A percentile compares a stretch with the other conserved stretches of the same genome.
Conservation (phyloP, 2,888 invertebrate species). For the Gonocerus acuteangulatus region DNA sequence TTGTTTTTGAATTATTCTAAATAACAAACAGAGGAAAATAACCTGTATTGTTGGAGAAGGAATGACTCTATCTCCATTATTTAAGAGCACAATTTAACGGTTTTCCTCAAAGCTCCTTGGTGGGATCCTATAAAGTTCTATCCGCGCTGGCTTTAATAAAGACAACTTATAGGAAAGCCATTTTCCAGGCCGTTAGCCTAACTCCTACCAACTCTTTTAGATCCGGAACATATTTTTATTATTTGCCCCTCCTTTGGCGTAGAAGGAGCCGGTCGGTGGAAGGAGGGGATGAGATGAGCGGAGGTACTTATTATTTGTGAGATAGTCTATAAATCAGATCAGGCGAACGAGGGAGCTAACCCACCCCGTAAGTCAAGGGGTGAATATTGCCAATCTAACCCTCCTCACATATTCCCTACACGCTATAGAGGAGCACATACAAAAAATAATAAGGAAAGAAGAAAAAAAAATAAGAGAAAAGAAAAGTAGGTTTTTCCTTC, state of each 20-base stretch:
- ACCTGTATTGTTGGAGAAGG: too few relatives aligned
- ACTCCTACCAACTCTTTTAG: not conserved
- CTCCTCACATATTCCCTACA: not conserved
- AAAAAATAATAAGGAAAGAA: not conserved
- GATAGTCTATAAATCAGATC: constrained; percentile 21
- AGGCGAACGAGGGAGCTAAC: not conserved
- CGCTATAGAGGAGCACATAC: too few relatives aligned
- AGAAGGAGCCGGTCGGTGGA: too few relatives aligned
- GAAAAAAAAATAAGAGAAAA: not conserved
- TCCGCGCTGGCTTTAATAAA: constrained; percentile 5
- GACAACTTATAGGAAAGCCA: constrained; percentile 10
- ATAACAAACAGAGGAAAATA: too few relatives aligned
- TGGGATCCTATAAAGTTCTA: too few relatives aligned
- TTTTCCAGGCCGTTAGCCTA: constrained; percentile 13
- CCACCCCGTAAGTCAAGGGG: too few relatives aligned
- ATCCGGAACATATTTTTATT: constrained; percentile 16
- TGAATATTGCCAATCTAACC: not conserved
- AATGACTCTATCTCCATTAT: too few relatives aligned
- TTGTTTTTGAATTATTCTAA: too few relatives aligned
- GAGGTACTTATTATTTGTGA: constrained; percentile 14
- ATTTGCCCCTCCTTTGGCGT: not conserved
- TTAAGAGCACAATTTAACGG: too few relatives aligned
- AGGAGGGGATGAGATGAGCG: not conserved
- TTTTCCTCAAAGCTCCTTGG: too few relatives aligned
- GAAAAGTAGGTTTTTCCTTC: too few relatives aligned